Base-by-base conservation (phyloP, 2,888 invertebrate species). In the Clanis bilineata region DNA sequence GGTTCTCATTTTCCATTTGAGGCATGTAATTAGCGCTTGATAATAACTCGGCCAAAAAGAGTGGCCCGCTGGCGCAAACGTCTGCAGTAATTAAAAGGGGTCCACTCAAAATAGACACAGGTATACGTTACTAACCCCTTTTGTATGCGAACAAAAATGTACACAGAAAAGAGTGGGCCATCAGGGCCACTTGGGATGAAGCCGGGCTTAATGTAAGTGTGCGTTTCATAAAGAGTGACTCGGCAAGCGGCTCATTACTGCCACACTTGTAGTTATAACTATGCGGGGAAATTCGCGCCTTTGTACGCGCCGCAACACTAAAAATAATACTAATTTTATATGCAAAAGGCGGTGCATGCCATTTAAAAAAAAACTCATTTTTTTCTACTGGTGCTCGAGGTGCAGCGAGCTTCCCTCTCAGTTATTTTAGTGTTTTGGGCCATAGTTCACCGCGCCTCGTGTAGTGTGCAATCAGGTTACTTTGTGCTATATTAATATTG, bases 141-240 rank as follows among this genome's bases (percentile, higher is more conserved):
- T 12, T 32, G 57, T 44, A 32, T 28, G n/a, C 44, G 45, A n/a
- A 18, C 32, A 44, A 32, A 57, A 57, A 23, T 45, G 36, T 32
- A 36, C 32, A 22, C 22, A 22, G 36, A 38, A 22, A 22, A 57
- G 57, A 22, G 45, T 23, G 22, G 44, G 3, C 44, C 45, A 45
- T 57, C 45, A 57, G 22, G 22, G 57, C n/a, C 36, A 36, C 45
- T 57, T 36, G 28, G 12, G n/a, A 38, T 23, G 57, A 44, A 38
- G 57, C 45, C 44, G 45, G 45, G 22, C 22, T 44, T 45, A 57
- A 51, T 32, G 32, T 18, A 45, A 57, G 57, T 36, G 57, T 45
- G 44, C 36, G 36, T 57, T 57, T 57, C 36, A 36, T 45, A 45
- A 36, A 57, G 36, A 45, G 36, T 57, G 45, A 45, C 36, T 57